Conservation (phyloP, 2,113 vertebrate genomes). For the Prolemur simus region DNA sequence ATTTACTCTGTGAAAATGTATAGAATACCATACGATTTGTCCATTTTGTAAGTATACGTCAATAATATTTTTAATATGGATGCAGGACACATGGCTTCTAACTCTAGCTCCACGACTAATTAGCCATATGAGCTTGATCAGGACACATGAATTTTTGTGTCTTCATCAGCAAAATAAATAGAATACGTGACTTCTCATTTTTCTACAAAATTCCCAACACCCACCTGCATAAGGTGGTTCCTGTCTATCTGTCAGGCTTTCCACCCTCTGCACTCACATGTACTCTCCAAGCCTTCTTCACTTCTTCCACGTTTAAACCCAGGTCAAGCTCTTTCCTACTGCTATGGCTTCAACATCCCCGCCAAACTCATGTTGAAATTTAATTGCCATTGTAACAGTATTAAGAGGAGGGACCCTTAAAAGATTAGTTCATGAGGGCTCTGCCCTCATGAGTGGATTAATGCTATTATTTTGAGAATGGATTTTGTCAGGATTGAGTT, state of each 20-base stretch:
- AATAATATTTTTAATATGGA: not conserved
- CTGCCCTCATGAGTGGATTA: not conserved
- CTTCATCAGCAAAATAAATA: not conserved
- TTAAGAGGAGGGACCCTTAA: not conserved
- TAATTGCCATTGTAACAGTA: not conserved
- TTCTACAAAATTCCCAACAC: not conserved
- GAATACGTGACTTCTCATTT: not conserved
- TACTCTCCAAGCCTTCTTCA: rapidly evolving
- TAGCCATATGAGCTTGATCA: not conserved
- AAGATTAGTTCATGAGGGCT: not conserved
- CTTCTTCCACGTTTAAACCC: no score
- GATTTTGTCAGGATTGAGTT: no score
- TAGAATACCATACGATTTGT: not conserved
- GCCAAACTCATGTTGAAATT: not conserved
- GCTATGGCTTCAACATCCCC: not conserved
- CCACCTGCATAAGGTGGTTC: rapidly evolving
- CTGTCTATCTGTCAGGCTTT: not conserved
- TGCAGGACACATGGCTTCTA: not conserved
- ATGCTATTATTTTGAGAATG: not conserved
- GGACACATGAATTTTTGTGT: not conserved
- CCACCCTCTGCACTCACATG: no score
- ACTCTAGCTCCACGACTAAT: not conserved
- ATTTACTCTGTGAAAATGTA: not conserved
- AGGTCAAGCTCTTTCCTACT: not conserved
- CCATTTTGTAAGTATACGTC: not conserved